Evolutionary conservation across 2,888 invertebrate species (phyloP), one percentile per base, ranked within the genome.

Genomic region (Mongoloraphidia duomilia): DNA sequence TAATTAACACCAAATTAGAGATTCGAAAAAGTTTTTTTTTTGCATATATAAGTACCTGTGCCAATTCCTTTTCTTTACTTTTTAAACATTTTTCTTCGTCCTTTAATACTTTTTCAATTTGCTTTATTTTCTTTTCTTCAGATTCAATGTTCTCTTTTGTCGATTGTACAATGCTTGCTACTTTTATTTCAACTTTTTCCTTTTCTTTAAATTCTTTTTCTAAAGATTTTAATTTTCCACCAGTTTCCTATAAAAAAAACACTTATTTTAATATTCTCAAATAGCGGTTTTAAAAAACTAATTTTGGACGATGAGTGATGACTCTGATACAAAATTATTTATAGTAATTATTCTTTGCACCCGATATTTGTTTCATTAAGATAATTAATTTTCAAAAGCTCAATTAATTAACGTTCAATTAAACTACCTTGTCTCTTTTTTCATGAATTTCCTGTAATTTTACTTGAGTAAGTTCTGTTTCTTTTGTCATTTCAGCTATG

Each of bases 121-220:
- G 77, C 37, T 75, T 75, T n/a, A 79, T 70, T 53, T 80, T 79
- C 57, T 80, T 81, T 49, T 78, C 72, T 60, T 86, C 85, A 40
- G 77, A 74, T 52, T 77, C 76, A 10, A 87, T 71, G 44, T 72
- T 77, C 47, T 81, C 80, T 55, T 76, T 76, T 11, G 78, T 75
- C 8, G 80, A 74, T 59, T 82, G 82, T 0, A 76, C 68, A 55
- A 74, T 74, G 10, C 82, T 80, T 46, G 74, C 68, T 1, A 77
- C 67, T 49, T 79, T 74, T 1, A 83, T 84, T 59, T 89, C 85
- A 0, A 66, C 62, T 55, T 78, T 79, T 62, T 87, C 84, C 33
- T 75, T 71, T 8, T 67, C 72, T 49, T 76, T 76, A 37, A 89
- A 65, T 49, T 78, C 71, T 0, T 65, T 63, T 59, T 91, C 86